Evolutionary conservation across 2,888 invertebrate species (phyloP).

Genomic region (Leucozona laternaria): DNA sequence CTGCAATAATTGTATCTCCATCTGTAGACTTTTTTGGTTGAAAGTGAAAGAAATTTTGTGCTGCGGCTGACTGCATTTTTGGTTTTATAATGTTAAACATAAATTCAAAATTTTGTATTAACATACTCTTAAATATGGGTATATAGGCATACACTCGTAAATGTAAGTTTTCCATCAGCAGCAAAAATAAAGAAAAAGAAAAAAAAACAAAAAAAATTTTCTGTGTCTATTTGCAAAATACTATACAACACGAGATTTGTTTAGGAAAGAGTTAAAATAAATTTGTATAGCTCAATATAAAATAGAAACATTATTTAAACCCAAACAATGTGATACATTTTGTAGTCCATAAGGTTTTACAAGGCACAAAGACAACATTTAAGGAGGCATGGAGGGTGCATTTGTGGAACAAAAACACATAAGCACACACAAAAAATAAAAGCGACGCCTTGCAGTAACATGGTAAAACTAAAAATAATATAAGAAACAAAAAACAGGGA

Average conservation of each 20-base stretch:
- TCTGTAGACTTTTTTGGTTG: conserved; percentile 26
- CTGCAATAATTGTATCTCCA: conserved; percentile 54
- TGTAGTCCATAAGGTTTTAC: conserved; percentile 21
- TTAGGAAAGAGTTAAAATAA: conserved; percentile 38
- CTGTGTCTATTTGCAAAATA: conserved; percentile 38
- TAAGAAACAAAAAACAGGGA: conserved; percentile 13
- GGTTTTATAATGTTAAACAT: conserved; percentile 36
- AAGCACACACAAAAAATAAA: conserved; percentile 44
- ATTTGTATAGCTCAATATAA: conserved; percentile 42
- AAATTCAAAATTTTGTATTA: conserved; percentile 41
- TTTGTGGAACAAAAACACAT: conserved; percentile 19
- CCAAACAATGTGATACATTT: conserved; percentile 71
- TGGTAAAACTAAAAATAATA: conserved; percentile 33
- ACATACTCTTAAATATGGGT: not conserved
- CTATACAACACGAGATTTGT: conserved; percentile 54
- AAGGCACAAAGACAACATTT: conserved; percentile 41
- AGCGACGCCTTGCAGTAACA: conserved; percentile 61
- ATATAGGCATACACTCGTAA: not conserved
- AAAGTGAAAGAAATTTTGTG: conserved; percentile 69
- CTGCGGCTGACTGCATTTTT: conserved; percentile 44
- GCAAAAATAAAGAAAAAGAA: conserved; percentile 16
- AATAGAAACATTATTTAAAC: conserved; percentile 12
- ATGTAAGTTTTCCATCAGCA: conserved; percentile 51
- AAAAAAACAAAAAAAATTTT: conserved; percentile 22
- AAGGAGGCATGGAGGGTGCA: conserved; percentile 21